These are phyloP conservation scores for Pseudorasbora parva DNA, from an alignment of 2,113 vertebrate species.

Conservation along the genomic window DNA sequence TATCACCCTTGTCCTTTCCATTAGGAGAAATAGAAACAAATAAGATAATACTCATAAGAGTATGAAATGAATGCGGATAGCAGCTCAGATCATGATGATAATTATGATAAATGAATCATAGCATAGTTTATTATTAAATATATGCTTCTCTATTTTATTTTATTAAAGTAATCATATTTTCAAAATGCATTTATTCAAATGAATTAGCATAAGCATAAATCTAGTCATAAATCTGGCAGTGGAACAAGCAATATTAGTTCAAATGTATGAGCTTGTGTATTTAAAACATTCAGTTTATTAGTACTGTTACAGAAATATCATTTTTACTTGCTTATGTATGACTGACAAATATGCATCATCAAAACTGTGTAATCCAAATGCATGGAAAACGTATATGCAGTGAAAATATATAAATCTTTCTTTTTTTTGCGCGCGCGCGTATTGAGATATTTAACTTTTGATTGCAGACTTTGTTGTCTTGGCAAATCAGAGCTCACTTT, in stretches of 20 bases:
- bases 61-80: background rate
- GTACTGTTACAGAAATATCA: too few relatives aligned
- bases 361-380: too few relatives aligned
- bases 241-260: background rate
- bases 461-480: too few relatives aligned
- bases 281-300: too few relatives aligned
- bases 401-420: too few relatives aligned
- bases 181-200: background rate
- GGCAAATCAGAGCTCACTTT: too few relatives aligned
- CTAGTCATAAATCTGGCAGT: too few relatives aligned
- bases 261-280: background rate
- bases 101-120: background rate
- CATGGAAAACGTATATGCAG: too few relatives aligned
- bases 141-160: background rate
- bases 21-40: background rate
- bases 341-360: too few relatives aligned
- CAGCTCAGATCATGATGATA: background rate
- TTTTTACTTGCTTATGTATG: too few relatives aligned
- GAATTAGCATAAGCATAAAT: background rate
- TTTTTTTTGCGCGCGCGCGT: too few relatives aligned
- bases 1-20: constrained; percentile 1
- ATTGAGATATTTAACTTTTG: too few relatives aligned
- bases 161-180: background rate
- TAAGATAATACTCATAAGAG: background rate
- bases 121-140: background rate